These are phyloP conservation scores for Squalus acanthias DNA, from an alignment of 2,797 vertebrate genomes.

Conservation along the genomic window DNA sequence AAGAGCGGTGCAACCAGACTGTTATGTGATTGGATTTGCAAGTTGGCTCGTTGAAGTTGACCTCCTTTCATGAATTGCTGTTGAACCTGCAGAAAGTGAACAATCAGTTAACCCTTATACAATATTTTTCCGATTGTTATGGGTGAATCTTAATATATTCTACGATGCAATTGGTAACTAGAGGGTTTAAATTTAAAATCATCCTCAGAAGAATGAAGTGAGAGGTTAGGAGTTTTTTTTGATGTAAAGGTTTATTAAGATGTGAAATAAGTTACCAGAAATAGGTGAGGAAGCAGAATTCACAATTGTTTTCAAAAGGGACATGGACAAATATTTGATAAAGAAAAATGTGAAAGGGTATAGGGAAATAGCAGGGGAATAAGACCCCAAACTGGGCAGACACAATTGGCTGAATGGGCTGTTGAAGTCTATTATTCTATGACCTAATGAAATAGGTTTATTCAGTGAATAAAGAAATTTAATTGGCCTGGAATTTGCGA, in stretches of 20 bases:
- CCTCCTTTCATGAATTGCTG: conserved; percentile 54
- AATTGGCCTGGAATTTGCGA: no score
- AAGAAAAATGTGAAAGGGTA: not conserved
- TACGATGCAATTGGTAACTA: no score
- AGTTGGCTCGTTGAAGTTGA: conserved; percentile 54
- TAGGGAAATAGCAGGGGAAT: not conserved
- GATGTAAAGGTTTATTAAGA: not conserved
- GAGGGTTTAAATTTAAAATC: not conserved
- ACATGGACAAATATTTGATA: not conserved
- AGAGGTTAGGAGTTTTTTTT: not conserved
- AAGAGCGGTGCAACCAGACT: conserved; percentile 68
- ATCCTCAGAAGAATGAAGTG: not conserved
- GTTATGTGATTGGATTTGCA: conserved; percentile 62
- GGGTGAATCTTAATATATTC: not conserved
- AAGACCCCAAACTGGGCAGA: not conserved
- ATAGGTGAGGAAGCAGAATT: not conserved
- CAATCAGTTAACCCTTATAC: not conserved
- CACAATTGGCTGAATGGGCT: not conserved
- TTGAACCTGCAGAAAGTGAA: conserved; percentile 43
- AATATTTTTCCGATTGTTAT: not conserved
- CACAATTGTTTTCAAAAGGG: not conserved
- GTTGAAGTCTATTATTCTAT: not conserved
- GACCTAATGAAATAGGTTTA: not conserved
- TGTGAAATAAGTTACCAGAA: not conserved
- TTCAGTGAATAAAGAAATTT: not conserved